Conservation (phyloP, 2,797 vertebrate genomes). For the Hephaestus fuliginosus region DNA sequence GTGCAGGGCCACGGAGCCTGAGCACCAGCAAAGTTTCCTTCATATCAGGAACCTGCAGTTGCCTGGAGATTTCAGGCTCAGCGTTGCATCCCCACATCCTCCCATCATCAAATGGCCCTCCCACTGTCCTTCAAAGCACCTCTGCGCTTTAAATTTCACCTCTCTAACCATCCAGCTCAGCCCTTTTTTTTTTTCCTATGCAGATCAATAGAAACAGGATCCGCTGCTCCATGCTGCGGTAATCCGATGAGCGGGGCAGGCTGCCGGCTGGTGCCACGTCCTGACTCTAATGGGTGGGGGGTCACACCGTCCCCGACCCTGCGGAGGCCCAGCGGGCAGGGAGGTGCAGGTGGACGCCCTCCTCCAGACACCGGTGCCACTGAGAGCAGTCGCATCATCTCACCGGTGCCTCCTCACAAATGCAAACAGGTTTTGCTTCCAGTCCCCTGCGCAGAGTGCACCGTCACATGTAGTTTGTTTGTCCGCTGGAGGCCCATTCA, state of each 20-base stretch:
- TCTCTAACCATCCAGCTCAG: conserved; percentile 83
- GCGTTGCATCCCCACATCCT: conserved; percentile 42
- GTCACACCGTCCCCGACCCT: conserved; percentile 70
- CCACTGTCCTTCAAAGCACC: conserved; percentile 83
- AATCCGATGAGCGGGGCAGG: conserved; percentile 79
- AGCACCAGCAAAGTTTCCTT: conserved; percentile 43
- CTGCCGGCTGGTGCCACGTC: conserved; percentile 75
- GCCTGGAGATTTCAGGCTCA: conserved; percentile 15
- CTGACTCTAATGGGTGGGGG: conserved; percentile 67
- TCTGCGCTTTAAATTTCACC: conserved; percentile 86
- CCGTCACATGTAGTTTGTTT: conserved; percentile 17
- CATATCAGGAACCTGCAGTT: conserved; percentile 38
- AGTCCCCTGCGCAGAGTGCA: neutral
- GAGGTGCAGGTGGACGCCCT: conserved; percentile 39
- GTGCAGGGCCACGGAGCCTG: neutral
- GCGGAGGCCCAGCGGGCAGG: neutral
- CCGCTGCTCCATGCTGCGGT: conserved; percentile 74
- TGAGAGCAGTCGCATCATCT: neutral
- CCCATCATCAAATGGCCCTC: conserved; percentile 51
- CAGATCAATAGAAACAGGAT: conserved; percentile 88
- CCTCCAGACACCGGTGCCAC: conserved; percentile 13
- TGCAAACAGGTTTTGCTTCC: conserved; percentile 21
- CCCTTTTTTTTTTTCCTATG: conserved; percentile 85
- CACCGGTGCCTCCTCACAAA: neutral
- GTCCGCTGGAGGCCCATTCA: conserved; percentile 11